Evolutionary conservation across 1,140 invertebrate genomes (phyloP), one percentile per base, ranked within the genome.

Genomic region (Drosophila rhopaloa): DNA sequence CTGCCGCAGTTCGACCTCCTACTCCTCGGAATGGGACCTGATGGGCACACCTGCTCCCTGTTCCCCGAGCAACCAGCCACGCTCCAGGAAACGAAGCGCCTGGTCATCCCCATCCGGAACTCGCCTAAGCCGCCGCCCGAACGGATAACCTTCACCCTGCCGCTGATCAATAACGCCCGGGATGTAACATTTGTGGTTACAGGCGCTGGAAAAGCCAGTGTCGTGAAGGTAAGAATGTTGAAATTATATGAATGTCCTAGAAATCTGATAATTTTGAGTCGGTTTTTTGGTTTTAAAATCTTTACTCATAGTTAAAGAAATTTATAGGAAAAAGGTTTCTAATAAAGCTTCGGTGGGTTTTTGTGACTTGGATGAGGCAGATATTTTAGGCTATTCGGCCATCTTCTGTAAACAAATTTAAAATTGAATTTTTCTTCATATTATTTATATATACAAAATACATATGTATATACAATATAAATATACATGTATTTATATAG

Each of bases 41-140:
- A 99, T 94, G 99, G 99, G 1, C 99, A 99, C 92, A 99, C 98
- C 0, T 99, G 98, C 84, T 99, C 98, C 0, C 93, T 99, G 9
- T 99, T 99, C 93, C 99, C 99, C 0, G 95, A 94, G 38, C 98
- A 99, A 93, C 63, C 73, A 0, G 92, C 93, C 6, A 90, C 97
- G 5, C 92, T 98, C 0, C 89, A 96, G 2, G 96, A 96, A 83
- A 93, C 85, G 0, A 84, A 94, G 4, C 97, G 54, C 14, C 44
- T 97, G 94, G 96, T 99, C 5, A 97, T 97, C 29, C 93, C 96
- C 1, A 97, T 99, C 53, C 95, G 93, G 2, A 96, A 99, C 93
- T 99, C 98, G 1, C 99, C 99, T 0, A 99, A 99, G 93, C 98
- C 98, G 58, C 99, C 99, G 5, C 96, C 97, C 8, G 93, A 93